A percentile compares a stretch with the other conserved stretches of the same genome.
Conservation (phyloP, 2,113 vertebrate genomes). For the Triplophysa dalaica region DNA sequence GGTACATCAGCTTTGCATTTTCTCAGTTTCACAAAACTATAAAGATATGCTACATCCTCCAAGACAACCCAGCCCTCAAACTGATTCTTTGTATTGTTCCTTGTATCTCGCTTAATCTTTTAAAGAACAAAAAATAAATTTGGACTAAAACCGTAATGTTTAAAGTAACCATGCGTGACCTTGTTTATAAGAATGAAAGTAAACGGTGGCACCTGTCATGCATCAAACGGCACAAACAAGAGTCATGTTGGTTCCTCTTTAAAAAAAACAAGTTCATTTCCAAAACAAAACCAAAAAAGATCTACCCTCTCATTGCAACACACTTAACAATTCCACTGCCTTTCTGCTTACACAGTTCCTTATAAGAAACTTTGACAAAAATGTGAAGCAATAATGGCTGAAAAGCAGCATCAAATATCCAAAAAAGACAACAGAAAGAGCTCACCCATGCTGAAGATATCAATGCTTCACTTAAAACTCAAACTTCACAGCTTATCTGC, state of each 20-base stretch:
- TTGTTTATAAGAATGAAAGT: conserved; percentile 10
- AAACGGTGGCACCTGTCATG: not conserved
- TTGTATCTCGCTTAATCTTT: not conserved
- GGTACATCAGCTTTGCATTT: too few relatives aligned
- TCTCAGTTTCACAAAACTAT: too few relatives aligned
- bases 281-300: not conserved
- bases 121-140: not conserved
- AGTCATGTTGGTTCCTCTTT: not conserved
- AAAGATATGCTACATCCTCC: too few relatives aligned
- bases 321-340: not conserved
- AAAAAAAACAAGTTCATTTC: not conserved
- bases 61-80: not conserved
- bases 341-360: conserved; percentile 29
- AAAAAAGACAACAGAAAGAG: not conserved
- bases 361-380: not conserved
- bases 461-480: not conserved
- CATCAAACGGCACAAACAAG: not conserved
- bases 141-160: not conserved
- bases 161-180: not conserved
- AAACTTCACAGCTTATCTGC: not conserved
- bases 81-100: not conserved
- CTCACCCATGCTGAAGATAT: not conserved
- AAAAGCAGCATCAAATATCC: not conserved
- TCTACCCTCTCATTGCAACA: not conserved
- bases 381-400: not conserved